Base-by-base conservation (phyloP, 2,888 invertebrate species). In the Cheilosia impressa region DNA sequence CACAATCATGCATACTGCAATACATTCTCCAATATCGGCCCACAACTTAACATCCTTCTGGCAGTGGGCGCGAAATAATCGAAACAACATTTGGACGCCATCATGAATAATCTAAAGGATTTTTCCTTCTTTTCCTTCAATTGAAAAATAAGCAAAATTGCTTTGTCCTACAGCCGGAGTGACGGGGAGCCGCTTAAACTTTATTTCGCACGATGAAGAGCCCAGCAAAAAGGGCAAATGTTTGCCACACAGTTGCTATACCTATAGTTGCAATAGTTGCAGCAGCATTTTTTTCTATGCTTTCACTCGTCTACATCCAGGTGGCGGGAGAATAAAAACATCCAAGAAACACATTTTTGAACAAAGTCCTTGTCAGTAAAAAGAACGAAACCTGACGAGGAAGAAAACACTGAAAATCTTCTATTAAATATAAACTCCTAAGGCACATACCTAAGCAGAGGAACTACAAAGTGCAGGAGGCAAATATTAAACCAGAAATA, bases 41-140 rank as follows among this genome's bases (percentile, higher is more conserved):
- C 22, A 55, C 47, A 65, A 19, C 52, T 65, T 65, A 65, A 65
- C 63, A 76, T 82, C 22, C 58, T 31, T 45, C 47, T 24, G 58
- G 66, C 45, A 47, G 76, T 77, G 82, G 68, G 78, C 79, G 58
- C 63, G 79, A 68, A 75, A 75, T 84, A 84, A 84, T 84, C 69
- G 75, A 84, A 79, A 69, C 69, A 79, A 68, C 84, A 79, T 79
- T 84, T 79, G 69, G 57, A 75, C 72, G 58, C 79, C 84, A 79
- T 75, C 79, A 84, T 84, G 84, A 84, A 84, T 84, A 84, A 79
- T 84, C 79, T 79, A 75, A 75, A 71, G 73, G 17, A 45, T 63
- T 69, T 78, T 52, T 43, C 47, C 52, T 19, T 47, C 38, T 31
- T 19, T 62, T 13, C 17, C 9, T 72, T 24, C 63, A 75, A 75